phyloP scores from a whole-genome alignment of 1,140 invertebrate genomes.

The Nylanderia fulva region DNA sequence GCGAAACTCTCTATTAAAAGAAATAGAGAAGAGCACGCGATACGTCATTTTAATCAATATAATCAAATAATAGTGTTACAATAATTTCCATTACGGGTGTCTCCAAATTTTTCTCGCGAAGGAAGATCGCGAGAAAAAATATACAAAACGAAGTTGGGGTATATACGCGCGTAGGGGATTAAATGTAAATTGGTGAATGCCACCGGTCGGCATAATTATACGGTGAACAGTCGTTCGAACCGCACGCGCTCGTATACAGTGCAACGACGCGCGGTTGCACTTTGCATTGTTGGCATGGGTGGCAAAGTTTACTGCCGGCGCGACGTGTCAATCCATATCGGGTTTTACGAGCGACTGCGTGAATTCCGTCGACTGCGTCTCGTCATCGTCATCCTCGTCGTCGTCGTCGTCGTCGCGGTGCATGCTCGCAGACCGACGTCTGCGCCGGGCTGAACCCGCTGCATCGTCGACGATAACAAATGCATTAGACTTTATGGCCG shows the following conservation, averaged over 20 bases:
- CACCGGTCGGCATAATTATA: conserved; percentile 55
- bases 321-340: conserved; percentile 80
- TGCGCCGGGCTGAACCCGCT: conserved; percentile 36
- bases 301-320: conserved; percentile 79
- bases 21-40: not conserved
- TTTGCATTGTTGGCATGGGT: conserved; percentile 80
- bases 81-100: not conserved
- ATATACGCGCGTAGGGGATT: not conserved
- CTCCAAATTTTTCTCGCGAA: not conserved
- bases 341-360: conserved; percentile 80
- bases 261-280: conserved; percentile 75
- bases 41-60: not conserved
- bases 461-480: conserved; percentile 77
- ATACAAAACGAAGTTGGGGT: conserved; percentile 18
- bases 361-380: conserved; percentile 70
- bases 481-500: conserved; percentile 81
- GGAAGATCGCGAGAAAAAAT: not conserved
- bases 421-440: conserved; percentile 49
- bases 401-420: conserved; percentile 15
- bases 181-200: conserved; percentile 55
- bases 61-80: not conserved
- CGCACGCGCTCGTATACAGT: conserved; percentile 61
- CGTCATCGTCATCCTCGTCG: conserved; percentile 12
- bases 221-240: conserved; percentile 36
- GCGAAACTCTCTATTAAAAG: not conserved